Conservation (phyloP, 1,140 invertebrate genomes). For the Polyergus mexicanus region DNA sequence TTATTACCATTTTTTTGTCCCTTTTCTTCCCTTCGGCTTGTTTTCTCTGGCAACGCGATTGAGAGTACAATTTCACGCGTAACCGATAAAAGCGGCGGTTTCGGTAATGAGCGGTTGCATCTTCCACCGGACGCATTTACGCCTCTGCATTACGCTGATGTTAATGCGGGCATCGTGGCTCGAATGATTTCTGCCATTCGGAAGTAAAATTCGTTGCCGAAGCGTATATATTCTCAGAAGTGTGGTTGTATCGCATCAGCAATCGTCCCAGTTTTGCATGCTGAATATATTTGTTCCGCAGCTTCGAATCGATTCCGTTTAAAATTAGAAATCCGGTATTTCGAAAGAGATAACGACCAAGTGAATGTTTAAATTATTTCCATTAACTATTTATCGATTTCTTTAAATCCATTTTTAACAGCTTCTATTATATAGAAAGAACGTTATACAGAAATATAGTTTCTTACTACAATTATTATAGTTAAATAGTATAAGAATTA, state of each 20-base stretch:
- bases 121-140: conserved; percentile 59
- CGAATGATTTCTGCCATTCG: conserved; percentile 70
- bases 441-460: no score
- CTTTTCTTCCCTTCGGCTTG: conserved; percentile 59
- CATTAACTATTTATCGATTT: neutral
- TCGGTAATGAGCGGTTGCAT: conserved; percentile 77
- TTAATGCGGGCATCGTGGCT: conserved; percentile 11
- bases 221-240: conserved; percentile 22
- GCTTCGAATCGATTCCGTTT: conserved; percentile 19
- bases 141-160: conserved; percentile 51
- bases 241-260: conserved; percentile 36
- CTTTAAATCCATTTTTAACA: neutral
- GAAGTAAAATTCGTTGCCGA: conserved; percentile 72
- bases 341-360: conserved; percentile 1
- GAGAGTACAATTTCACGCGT: conserved; percentile 74
- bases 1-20: neutral
- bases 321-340: conserved; percentile 30
- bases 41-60: conserved; percentile 64
- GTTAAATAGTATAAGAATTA: no score
- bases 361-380: conserved; percentile 23
- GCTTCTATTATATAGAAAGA: neutral
- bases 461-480: no score
- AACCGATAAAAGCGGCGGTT: conserved; percentile 78
- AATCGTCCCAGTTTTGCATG: conserved; percentile 46
- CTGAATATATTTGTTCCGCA: conserved; percentile 44